A percentile compares a stretch with the other conserved stretches of the same genome.
Evolutionary conservation across 2,888 invertebrate genomes (phyloP).

Genomic region (Oasisia sp.): DNA sequence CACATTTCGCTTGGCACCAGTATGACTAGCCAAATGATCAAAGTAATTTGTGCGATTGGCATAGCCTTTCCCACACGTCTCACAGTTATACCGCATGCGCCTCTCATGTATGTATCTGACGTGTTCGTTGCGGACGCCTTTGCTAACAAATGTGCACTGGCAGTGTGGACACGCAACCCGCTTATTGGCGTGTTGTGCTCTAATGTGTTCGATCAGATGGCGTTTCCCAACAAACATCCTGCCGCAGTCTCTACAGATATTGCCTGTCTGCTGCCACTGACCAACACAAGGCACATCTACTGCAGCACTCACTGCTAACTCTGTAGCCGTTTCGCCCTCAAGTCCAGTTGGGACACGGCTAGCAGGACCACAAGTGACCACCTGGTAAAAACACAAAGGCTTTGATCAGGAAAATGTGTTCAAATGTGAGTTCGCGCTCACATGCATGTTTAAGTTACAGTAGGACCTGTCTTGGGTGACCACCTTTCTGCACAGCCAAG

Average conservation of each 20-base stretch:
- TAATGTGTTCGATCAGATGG: too few species aligned
- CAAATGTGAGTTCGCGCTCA: neutral
- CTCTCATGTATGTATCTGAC: neutral
- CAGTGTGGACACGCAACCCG: neutral
- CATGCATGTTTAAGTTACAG: neutral
- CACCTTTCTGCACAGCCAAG: too few species aligned
- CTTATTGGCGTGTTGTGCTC: too few species aligned
- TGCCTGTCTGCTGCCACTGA: too few species aligned
- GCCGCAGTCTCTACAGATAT: too few species aligned
- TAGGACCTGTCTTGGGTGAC: too few species aligned
- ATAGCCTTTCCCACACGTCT: neutral
- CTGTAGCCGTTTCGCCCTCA: neutral
- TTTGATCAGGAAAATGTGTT: neutral
- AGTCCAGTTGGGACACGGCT: neutral
- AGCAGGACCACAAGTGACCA: neutral
- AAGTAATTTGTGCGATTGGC: neutral
- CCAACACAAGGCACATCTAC: neutral
- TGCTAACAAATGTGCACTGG: neutral
- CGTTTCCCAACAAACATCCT: too few species aligned
- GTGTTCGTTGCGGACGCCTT: neutral
- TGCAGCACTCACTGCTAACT: neutral
- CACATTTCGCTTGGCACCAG: conserved; percentile 8
- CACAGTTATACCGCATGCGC: neutral
- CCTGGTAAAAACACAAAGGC: conserved; percentile 3
- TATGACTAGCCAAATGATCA: neutral